Evolutionary conservation across 1,140 invertebrate species (phyloP).

Genomic region (Cardiocondyla obscurior): DNA sequence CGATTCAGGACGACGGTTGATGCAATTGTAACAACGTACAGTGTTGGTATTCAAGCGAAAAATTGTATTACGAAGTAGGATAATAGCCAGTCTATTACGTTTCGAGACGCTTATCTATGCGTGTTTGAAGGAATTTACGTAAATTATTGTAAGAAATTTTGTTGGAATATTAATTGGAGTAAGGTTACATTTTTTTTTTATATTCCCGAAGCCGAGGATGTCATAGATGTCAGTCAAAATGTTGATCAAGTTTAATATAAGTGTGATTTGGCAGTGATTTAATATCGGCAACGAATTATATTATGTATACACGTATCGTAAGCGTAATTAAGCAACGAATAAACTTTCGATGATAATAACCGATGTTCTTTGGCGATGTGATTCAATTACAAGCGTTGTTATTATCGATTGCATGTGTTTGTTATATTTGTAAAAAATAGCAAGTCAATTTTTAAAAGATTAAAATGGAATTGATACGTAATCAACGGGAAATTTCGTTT

Average conservation of each 20-base stretch:
- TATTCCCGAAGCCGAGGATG: constrained; percentile 40
- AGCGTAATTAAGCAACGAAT: constrained; percentile 35
- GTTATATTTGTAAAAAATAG: constrained; percentile 22
- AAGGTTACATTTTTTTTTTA: constrained; percentile 14
- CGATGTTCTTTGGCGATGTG: neutral
- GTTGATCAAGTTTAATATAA: constrained; percentile 13
- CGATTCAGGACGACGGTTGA: constrained; percentile 25
- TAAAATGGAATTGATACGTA: neutral
- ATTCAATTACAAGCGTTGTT: constrained; percentile 30
- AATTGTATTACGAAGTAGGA: neutral
- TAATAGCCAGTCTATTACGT: neutral
- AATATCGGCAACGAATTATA: constrained; percentile 44
- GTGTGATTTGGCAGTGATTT: constrained; percentile 62
- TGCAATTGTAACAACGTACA: constrained; percentile 3
- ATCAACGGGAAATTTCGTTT: neutral
- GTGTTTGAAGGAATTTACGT: neutral
- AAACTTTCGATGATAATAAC: constrained; percentile 7
- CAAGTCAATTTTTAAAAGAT: neutral
- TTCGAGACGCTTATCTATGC: neutral
- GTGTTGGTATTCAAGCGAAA: neutral
- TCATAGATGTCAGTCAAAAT: constrained; percentile 11
- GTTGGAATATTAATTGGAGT: constrained; percentile 12
- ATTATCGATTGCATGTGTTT: neutral
- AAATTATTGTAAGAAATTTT: neutral
- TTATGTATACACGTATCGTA: constrained; percentile 13